A percentile compares a stretch with the other conserved stretches of the same genome.
Conservation (phyloP, 1,140 invertebrate genomes). For the Cydia splendana region DNA sequence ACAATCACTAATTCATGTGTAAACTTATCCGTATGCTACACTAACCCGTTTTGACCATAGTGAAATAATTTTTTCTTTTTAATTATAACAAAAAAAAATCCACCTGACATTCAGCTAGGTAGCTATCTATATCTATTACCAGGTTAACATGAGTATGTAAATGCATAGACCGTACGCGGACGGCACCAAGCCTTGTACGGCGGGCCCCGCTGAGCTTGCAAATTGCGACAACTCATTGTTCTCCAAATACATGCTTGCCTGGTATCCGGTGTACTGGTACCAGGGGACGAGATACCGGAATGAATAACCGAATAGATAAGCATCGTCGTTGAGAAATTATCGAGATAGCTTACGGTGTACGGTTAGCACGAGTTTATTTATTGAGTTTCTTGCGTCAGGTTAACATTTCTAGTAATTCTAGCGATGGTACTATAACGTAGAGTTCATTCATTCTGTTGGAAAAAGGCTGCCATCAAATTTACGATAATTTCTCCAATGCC, state of each 20-base stretch:
- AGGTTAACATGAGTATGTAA: slow-evolving; percentile 32
- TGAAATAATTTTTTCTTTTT: too few species aligned
- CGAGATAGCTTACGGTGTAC: slow-evolving; percentile 14
- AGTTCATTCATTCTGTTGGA: too few species aligned
- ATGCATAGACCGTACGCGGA: slow-evolving; percentile 20
- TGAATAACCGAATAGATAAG: slow-evolving; percentile 31
- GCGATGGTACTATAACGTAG: too few species aligned
- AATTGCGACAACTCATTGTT: slow-evolving; percentile 69
- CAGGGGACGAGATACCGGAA: slow-evolving; percentile 46
- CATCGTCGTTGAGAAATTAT: slow-evolving; percentile 27
- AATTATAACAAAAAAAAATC: not conserved
- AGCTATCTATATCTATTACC: slow-evolving; percentile 31
- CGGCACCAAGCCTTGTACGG: slow-evolving; percentile 48
- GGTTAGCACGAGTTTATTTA: slow-evolving; percentile 3
- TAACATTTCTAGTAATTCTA: not conserved
- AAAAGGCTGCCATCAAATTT: too few species aligned
- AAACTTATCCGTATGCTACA: too few species aligned
- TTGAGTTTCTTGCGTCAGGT: not conserved
- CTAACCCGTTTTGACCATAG: too few species aligned
- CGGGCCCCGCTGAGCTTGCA: slow-evolving; percentile 58
- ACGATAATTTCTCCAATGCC: too few species aligned
- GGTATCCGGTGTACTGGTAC: slow-evolving; percentile 40
- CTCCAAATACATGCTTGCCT: slow-evolving; percentile 42
- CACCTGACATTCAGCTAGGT: slow-evolving; percentile 4
- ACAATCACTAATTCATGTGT: too few species aligned